Conservation (phyloP, 30 jellyfish, hydroid and myxozoan species). For the Sanderia malayensis region DNA sequence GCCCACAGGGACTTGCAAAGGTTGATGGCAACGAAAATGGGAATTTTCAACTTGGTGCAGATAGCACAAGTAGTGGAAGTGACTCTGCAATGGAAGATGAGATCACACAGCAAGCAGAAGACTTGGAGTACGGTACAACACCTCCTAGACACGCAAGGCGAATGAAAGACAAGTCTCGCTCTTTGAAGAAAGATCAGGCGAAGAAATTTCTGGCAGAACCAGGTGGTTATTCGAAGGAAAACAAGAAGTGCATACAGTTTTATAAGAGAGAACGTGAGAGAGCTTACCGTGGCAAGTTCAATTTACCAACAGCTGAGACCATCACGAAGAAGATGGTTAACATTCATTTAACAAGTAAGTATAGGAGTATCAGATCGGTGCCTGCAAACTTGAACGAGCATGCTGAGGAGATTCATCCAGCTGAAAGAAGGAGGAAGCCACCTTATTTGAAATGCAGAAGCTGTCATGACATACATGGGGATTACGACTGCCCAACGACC, state of each 20-base stretch:
- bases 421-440: neutral
- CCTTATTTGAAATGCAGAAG: constrained; percentile 28
- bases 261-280: constrained; percentile 21
- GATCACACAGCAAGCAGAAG: constrained; percentile 23
- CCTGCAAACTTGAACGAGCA: constrained; percentile 47
- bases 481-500: constrained; percentile 26
- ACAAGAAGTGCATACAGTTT: constrained; percentile 1
- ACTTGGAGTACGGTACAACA: constrained; percentile 45
- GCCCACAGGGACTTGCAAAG: neutral
- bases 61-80: constrained; percentile 21
- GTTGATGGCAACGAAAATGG: neutral
- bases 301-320: neutral
- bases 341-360: constrained; percentile 15
- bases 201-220: neutral
- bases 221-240: constrained; percentile 6
- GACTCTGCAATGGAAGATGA: constrained; percentile 56
- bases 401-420: neutral
- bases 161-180: constrained; percentile 36
- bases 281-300: neutral
- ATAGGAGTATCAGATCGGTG: constrained; percentile 48
- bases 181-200: constrained; percentile 27
- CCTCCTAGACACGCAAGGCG: constrained; percentile 74
- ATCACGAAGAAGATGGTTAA: constrained; percentile 19
- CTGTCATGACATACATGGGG: constrained; percentile 18
- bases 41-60: constrained; percentile 36